These are phyloP conservation scores for Eulimnadia texana DNA, from an alignment of 1,140 invertebrate genomes.

Conservation along the genomic window DNA sequence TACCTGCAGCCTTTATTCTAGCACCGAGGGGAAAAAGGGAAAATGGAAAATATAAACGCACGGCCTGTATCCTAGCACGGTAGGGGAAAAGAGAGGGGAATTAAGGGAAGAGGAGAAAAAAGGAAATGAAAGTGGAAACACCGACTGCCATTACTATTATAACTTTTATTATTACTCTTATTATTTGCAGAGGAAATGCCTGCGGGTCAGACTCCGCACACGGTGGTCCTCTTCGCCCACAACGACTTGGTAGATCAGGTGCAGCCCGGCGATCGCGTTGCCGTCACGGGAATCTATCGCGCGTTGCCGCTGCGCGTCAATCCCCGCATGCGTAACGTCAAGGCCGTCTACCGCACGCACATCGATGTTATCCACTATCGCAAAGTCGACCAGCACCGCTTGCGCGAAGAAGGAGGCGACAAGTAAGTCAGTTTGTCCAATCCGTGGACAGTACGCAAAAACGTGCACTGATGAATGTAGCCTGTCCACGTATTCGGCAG, in stretches of 20 bases:
- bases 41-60: too few species aligned
- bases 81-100: too few species aligned
- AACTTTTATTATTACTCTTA: too few species aligned
- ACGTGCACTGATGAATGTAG: too few species aligned
- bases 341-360: conserved; percentile 86
- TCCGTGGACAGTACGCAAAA: too few species aligned
- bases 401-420: conserved; percentile 67
- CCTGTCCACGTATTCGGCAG: too few species aligned
- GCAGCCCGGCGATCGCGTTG: conserved; percentile 84
- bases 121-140: too few species aligned
- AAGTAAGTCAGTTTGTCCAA: conserved; percentile 34
- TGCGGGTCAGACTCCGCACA: conserved; percentile 92
- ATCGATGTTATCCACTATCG: conserved; percentile 94
- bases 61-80: too few species aligned
- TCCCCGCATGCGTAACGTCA: conserved; percentile 65
- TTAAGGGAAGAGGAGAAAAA: too few species aligned
- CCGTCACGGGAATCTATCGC: conserved; percentile 92
- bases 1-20: too few species aligned
- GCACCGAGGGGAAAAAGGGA: too few species aligned
- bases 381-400: conserved; percentile 68
- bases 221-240: conserved; percentile 79
- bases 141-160: too few species aligned
- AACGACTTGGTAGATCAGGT: conserved; percentile 90
- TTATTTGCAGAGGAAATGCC: conserved; percentile 77
- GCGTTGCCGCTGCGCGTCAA: conserved; percentile 73